Conservation (phyloP, 2,113 vertebrate species). For the Parus major region DNA sequence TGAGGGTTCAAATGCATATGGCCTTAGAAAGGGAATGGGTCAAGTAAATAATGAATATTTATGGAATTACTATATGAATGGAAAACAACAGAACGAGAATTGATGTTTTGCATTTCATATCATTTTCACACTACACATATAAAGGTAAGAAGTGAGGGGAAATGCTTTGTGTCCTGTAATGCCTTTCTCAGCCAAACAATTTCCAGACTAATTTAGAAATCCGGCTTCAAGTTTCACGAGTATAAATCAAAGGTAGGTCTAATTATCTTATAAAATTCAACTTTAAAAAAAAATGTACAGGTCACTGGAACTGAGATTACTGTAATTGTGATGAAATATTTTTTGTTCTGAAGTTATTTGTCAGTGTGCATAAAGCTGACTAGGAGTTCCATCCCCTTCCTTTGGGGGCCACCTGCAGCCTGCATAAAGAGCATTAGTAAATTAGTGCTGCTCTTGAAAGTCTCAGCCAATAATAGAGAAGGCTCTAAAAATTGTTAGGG, state of each 20-base stretch:
- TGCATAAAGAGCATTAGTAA: not conserved
- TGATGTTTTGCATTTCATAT: conserved; percentile 1
- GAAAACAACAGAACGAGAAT: not conserved
- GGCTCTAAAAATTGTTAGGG: not conserved
- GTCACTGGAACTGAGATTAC: not conserved
- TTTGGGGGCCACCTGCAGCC: not conserved
- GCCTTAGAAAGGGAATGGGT: not conserved
- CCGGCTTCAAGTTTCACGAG: not conserved
- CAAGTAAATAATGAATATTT: not conserved
- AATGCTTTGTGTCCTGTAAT: not conserved
- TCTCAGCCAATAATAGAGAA: not conserved
- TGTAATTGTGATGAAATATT: not conserved
- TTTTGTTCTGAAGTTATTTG: not conserved
- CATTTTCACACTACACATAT: not conserved
- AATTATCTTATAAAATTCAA: not conserved
- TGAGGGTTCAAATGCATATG: not conserved
- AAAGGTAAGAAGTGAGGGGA: not conserved
- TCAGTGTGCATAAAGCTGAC: accelerated
- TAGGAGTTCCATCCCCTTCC: not conserved
- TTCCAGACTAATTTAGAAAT: not conserved
- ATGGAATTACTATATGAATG: conserved; percentile 31
- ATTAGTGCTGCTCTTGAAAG: not conserved
- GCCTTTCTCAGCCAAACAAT: not conserved
- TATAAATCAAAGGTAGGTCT: not conserved
- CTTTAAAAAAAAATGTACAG: not conserved